These are phyloP conservation scores for Crotalus viridis DNA, from an alignment of 2,113 vertebrate species.

Conservation along the genomic window DNA sequence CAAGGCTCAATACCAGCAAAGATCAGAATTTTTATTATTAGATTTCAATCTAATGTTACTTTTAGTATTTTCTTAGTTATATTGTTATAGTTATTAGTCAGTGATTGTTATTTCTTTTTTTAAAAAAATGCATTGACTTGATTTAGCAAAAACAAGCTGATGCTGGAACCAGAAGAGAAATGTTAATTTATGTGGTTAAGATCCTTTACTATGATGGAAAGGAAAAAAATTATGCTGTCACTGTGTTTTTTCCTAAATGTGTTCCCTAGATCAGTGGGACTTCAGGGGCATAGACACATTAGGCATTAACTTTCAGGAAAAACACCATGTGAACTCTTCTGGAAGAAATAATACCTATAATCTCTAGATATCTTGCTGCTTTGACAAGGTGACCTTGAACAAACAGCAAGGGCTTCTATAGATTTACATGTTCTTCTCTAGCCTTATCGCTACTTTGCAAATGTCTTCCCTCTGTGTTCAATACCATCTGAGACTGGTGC, in stretches of 20 bases:
- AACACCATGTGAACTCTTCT: neutral
- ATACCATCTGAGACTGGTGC: constrained; percentile 10
- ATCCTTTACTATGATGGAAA: neutral
- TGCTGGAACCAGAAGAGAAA: neutral
- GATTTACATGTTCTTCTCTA: neutral
- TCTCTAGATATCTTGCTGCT: neutral
- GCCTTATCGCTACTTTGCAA: constrained; percentile 3
- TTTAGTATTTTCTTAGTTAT: neutral
- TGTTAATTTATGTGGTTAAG: neutral
- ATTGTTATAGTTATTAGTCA: neutral
- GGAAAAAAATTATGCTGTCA: neutral
- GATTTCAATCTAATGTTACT: neutral
- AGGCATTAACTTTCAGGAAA: neutral
- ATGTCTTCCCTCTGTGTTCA: neutral
- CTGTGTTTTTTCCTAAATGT: neutral
- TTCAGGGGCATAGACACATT: neutral
- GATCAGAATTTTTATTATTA: neutral
- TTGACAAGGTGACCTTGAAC: constrained; percentile 19
- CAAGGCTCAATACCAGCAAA: neutral
- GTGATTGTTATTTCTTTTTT: neutral
- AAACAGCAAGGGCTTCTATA: neutral
- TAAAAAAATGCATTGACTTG: neutral
- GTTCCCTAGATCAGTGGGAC: neutral
- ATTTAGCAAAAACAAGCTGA: neutral
- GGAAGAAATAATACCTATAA: neutral